Base-by-base conservation (phyloP, 2,113 vertebrate genomes). In the Synodontis membranacea region DNA sequence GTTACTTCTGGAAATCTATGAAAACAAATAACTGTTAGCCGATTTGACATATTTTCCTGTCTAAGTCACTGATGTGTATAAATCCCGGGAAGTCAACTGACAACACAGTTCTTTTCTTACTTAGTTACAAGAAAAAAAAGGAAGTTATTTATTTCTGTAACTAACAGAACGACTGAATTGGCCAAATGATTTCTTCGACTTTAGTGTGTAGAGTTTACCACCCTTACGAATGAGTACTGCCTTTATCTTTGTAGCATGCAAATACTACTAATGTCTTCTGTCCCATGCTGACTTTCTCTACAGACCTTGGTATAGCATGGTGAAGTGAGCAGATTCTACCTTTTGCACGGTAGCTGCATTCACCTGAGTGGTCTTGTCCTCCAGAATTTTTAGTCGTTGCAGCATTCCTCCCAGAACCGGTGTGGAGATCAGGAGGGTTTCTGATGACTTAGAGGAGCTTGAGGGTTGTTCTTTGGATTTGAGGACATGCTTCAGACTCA, bases 301-400 rank as follows among this genome's bases (percentile, higher is more conserved):
- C 50, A n/a, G 31, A 23, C 28, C 60, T n/a, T n/a, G n/a, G 31
- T 64, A n/a, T 12, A 31, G 28, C 66, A 42, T 23, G 58, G 34
- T 6, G 23, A 70, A 48, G 25, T 19, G n/a, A 44, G 19, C 5
- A 10, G 12, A 39, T 66, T 85, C 68, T 64, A 56, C 9, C 23
- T 28, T 48, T 46, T 89, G 90, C 90, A 88, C 82, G 54, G 39
- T 50, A 44, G 44, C 79, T 42, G 28, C 42, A 52, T 78, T 97
- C 96, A 99, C 98, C 98, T 99, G 95, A 68, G 94, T 92, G 84
- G 93, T 91, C 80, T 94, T 94, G 68, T 96, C 96, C 60, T 96
- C 96, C 84, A 97, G 94, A 42, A 93, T 91, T 86, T 96, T 96
- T 72, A 96, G 94, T 66, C 95, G 94, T 70, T 91, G 92, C 84